These are phyloP conservation scores for Suncus etruscus DNA, from an alignment of 2,113 vertebrate species.

Conservation along the genomic window DNA sequence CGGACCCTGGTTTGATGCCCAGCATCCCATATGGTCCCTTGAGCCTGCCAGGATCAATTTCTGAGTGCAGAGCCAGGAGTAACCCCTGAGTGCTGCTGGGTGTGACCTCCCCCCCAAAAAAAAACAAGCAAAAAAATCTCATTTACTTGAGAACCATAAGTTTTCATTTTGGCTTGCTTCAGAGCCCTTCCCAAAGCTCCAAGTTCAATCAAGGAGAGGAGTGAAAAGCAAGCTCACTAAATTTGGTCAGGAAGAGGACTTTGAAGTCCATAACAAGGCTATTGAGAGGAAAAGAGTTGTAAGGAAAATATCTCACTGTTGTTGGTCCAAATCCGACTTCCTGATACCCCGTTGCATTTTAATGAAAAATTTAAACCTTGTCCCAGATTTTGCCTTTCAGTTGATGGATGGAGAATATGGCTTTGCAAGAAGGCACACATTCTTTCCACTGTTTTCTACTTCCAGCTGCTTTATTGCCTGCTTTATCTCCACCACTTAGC, in stretches of 20 bases:
- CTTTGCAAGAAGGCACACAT: constrained; percentile 3
- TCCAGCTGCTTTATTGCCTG: constrained; percentile 46
- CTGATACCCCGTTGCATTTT: constrained; percentile 54
- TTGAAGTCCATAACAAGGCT: constrained; percentile 32
- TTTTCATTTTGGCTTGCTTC: constrained; percentile 80
- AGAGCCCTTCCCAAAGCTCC: constrained; percentile 64
- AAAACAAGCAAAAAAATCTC: constrained; percentile 71
- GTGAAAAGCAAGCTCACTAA: constrained; percentile 54
- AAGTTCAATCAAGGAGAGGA: constrained; percentile 62
- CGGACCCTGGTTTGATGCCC: too few relatives aligned
- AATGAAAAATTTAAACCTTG: constrained; percentile 63
- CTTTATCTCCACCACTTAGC: constrained; percentile 60
- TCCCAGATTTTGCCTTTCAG: constrained; percentile 50
- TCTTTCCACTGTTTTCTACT: constrained; percentile 45
- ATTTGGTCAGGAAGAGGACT: constrained; percentile 64
- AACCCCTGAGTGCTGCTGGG: too few relatives aligned
- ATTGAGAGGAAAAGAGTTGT: constrained; percentile 35
- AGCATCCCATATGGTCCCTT: too few relatives aligned
- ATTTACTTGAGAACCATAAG: constrained; percentile 79
- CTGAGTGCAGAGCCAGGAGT: too few relatives aligned
- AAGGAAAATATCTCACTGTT: constrained; percentile 60
- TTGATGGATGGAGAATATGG: constrained; percentile 21
- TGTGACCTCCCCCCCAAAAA: too few relatives aligned
- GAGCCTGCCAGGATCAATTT: too few relatives aligned
- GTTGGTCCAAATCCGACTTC: constrained; percentile 51